Evolutionary conservation across 2,888 invertebrate genomes (phyloP), one percentile per base, ranked within the genome.

Genomic region (Chorisops tibialis): DNA sequence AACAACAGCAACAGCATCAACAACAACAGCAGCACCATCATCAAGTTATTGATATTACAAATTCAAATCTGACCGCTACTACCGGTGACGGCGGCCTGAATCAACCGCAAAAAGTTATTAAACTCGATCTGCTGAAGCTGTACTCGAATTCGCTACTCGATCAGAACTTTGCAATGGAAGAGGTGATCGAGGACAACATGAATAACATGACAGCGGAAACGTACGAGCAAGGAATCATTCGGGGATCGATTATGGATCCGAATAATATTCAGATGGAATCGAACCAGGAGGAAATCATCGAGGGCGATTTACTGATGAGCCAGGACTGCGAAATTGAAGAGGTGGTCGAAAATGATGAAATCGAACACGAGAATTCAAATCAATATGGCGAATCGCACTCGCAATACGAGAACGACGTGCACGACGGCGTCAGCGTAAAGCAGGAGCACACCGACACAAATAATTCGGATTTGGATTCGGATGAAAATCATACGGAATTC

Each of bases 121-220:
- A 56, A 35, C 30, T 56, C 11, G 56, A 56, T 18, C 24, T 56
- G 12, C 43, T 56, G 2, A 56, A 56, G 21, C 56, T 56, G 12
- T 56, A 56, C 16, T 35, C 56, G 18, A 56, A 56, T 30, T 18
- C 16, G 7, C 12, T 56, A 18, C 56, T 56, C 43, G 56, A 56
- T 35, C 56, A 56, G 35, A 56, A 56, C 30, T 56, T 56, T 16
- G 56, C 56, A 16, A 56, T 56, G 12, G 45, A 56, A 45, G 56
- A 56, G 18, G 56, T 56, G 9, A 56, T 56, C 30, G 56, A 56
- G 35, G 56, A 56, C 24, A 56, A 56, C 30, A 56, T 56, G 11
- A 56, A 56, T n/a, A 56, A 43, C 18, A 56, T 56, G 16, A 30
- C n/a, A 11, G 30, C 56, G 18, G 56, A 30, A 18, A 14, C 56